These are phyloP conservation scores for Apostichopus californicus DNA, from an alignment of 35 echinoderm and acorn worm genomes.

Conservation along the genomic window DNA sequence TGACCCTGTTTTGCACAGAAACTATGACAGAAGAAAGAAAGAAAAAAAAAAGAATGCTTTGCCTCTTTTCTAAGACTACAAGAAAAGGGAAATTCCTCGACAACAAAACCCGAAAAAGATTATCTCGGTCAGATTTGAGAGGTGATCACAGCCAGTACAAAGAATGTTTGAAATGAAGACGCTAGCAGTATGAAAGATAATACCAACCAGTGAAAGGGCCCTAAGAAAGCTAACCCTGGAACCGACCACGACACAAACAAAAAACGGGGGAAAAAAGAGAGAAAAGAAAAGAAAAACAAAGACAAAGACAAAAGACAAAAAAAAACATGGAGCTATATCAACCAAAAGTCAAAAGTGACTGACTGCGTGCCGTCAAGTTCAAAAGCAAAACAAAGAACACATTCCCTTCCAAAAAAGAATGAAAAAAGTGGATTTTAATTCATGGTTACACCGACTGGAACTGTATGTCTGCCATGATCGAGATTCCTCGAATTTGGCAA, in stretches of 20 bases:
- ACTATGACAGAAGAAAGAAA: constrained; percentile 2
- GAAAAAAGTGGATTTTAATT: too few relatives aligned
- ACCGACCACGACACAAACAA: neutral
- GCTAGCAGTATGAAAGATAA: constrained; percentile 24
- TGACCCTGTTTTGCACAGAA: constrained; percentile 16
- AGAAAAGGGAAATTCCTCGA: constrained; percentile 5
- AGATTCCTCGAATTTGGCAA: neutral
- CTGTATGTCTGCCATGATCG: too few relatives aligned
- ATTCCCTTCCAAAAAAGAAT: neutral
- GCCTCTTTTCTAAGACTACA: neutral
- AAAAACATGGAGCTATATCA: neutral
- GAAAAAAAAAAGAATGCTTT: neutral
- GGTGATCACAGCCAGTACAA: constrained; percentile 22
- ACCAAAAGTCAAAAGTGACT: constrained; percentile 12
- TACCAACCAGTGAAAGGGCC: constrained; percentile 12
- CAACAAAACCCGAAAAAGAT: constrained; percentile 19
- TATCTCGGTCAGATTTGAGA: constrained; percentile 39
- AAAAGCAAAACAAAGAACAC: neutral
- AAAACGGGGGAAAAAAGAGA: neutral
- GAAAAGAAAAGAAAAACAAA: neutral
- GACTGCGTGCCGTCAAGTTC: neutral
- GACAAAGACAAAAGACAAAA: neutral
- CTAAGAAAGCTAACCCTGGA: constrained; percentile 17
- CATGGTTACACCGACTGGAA: too few relatives aligned
- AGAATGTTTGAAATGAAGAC: constrained; percentile 39